Evolutionary conservation across 2,888 invertebrate species (phyloP).

Genomic region (Podotricha telesiphe): DNA sequence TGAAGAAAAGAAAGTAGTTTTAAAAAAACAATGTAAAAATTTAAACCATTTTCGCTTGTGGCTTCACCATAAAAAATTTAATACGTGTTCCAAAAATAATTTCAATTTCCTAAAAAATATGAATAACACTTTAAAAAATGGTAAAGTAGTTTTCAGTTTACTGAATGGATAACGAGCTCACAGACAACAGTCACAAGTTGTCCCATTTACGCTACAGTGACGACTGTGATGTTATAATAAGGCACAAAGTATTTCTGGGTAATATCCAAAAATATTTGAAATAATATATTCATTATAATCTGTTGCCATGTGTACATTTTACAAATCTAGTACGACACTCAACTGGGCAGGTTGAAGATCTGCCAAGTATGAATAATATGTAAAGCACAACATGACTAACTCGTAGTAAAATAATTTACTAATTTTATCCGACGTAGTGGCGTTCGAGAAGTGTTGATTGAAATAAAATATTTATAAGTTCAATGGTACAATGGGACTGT

Average conservation of each 20-base stretch:
- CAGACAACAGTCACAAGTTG: too few relatives aligned
- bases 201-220: not conserved
- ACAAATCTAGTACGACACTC: constrained; percentile 29
- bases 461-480: constrained; percentile 23
- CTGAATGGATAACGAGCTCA: too few relatives aligned
- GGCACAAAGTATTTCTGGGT: not conserved
- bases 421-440: constrained; percentile 32
- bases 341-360: constrained; percentile 39
- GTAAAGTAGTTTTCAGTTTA: too few relatives aligned
- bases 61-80: too few relatives aligned
- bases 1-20: too few relatives aligned
- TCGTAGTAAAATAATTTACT: constrained; percentile 39
- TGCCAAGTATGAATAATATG: constrained; percentile 47
- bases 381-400: constrained; percentile 38
- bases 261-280: constrained; percentile 6
- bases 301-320: constrained; percentile 26
- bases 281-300: constrained; percentile 14
- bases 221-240: not conserved
- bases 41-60: too few relatives aligned
- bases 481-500: too few relatives aligned
- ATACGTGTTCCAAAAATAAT: too few relatives aligned
- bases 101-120: too few relatives aligned
- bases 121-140: too few relatives aligned
- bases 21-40: too few relatives aligned
- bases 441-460: constrained; percentile 30